Conservation (phyloP, 2,797 vertebrate genomes). For the Phataginus tricuspis region DNA sequence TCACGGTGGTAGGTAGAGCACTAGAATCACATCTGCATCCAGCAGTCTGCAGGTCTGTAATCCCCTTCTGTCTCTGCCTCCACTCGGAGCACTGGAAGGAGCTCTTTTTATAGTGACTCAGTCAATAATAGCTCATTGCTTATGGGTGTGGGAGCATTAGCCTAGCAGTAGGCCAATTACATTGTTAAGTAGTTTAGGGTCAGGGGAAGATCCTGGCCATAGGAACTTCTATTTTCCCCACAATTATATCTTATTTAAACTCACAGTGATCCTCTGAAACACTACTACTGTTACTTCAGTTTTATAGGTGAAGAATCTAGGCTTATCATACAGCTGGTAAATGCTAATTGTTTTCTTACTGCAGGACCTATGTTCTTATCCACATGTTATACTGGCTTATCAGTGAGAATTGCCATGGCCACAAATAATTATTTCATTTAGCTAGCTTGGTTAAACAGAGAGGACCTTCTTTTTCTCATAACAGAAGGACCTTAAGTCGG, state of each 20-base stretch:
- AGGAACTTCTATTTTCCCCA: no score
- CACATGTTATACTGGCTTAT: not conserved
- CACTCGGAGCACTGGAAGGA: no score
- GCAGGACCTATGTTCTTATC: not conserved
- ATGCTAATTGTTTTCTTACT: not conserved
- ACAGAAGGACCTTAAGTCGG: not conserved
- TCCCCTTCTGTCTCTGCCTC: no score
- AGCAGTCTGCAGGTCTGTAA: no score
- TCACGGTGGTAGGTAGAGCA: no score
- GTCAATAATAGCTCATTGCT: no score
- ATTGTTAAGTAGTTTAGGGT: no score
- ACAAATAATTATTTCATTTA: not conserved
- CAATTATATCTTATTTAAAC: not conserved
- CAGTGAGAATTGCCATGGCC: not conserved
- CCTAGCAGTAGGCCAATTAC: no score
- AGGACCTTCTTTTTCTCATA: not conserved
- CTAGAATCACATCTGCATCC: no score
- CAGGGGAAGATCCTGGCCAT: no score
- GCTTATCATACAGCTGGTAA: not conserved
- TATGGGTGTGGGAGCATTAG: no score
- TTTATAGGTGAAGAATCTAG: not conserved
- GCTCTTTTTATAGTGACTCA: no score
- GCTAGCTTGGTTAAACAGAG: not conserved
- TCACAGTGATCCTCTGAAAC: not conserved
- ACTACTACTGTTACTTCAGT: not conserved